These are phyloP conservation scores for Leptonema lineaticorne DNA, from an alignment of 1,140 invertebrate species.

Conservation along the genomic window DNA sequence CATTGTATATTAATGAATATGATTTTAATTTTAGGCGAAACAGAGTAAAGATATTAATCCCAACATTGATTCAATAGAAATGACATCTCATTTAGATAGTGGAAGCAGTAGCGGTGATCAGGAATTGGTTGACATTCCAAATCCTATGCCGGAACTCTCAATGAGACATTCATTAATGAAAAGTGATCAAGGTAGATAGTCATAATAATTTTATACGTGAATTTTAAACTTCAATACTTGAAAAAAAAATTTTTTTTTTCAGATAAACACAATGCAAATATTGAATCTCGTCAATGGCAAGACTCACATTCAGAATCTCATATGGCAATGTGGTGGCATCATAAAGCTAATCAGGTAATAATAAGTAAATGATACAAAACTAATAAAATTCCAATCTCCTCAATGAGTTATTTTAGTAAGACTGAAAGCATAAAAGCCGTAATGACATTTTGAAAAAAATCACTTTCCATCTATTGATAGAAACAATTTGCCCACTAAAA, in stretches of 20 bases:
- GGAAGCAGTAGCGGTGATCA: constrained; percentile 31
- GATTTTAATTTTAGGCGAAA: neutral
- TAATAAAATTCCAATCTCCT: no score
- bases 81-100: constrained; percentile 5
- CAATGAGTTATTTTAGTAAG: no score
- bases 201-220: neutral
- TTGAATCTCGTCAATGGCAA: constrained; percentile 30
- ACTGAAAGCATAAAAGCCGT: no score
- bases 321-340: constrained; percentile 41
- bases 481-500: no score
- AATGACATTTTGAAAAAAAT: no score
- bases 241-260: constrained; percentile 10
- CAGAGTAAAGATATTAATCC: neutral
- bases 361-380: no score
- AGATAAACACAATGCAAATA: constrained; percentile 26
- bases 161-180: constrained; percentile 14
- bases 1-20: neutral
- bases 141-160: constrained; percentile 33
- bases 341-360: constrained; percentile 40
- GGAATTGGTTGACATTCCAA: constrained; percentile 26
- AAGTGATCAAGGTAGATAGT: constrained; percentile 30
- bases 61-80: neutral
- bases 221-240: neutral
- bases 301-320: constrained; percentile 38
- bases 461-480: no score